Evolutionary conservation across 2,113 vertebrate genomes (phyloP), one percentile per base, ranked within the genome.

Genomic region (Heterotilapia buettikoferi): DNA sequence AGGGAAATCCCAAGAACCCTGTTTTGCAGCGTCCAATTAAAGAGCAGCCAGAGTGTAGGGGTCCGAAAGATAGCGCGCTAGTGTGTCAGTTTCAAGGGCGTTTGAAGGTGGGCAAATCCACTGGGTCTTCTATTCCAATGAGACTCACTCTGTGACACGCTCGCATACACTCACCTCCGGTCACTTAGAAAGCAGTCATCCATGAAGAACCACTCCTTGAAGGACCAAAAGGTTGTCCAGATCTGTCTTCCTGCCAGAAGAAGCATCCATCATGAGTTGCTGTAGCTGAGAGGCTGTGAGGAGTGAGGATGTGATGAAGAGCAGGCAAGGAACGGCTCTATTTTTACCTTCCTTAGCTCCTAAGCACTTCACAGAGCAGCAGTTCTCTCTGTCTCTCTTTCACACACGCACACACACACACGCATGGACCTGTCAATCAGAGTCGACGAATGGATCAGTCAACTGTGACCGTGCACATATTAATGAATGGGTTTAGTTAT

Each of bases 51-150:
- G 63, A 45, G 59, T 2, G 24, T 0, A 19, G 21, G 52, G 38
- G 9, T 45, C 11, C 9, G 3, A 86, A 93, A 90, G 84, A 92
- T 38, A 88, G 93, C 92, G 94, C 94, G 36, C 82, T 12, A 10
- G 29, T 56, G 52, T 45, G 90, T 85, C 76, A 68, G 53, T 13
- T 85, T 86, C 61, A 84, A 86, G 93, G 84, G 89, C 36, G 10
- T 84, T 63, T 81, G 95, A 97, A 97, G 96, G 96, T 97, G 96
- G 92, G 78, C 66, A 84, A 90, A 90, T 92, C 95, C 93, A 85
- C 6, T 2, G 94, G 95, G 94, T 95, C 90, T 96, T 97, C 93
- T 91, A 93, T 95, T 33, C 86, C 71, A 31, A 53, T 71, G 79
- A 82, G 29, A 73, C n/a, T 43, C 80, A 63, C 86, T 38, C 43